Evolutionary conservation across 2,113 vertebrate genomes (phyloP).

Genomic region (Gobio gobio): DNA sequence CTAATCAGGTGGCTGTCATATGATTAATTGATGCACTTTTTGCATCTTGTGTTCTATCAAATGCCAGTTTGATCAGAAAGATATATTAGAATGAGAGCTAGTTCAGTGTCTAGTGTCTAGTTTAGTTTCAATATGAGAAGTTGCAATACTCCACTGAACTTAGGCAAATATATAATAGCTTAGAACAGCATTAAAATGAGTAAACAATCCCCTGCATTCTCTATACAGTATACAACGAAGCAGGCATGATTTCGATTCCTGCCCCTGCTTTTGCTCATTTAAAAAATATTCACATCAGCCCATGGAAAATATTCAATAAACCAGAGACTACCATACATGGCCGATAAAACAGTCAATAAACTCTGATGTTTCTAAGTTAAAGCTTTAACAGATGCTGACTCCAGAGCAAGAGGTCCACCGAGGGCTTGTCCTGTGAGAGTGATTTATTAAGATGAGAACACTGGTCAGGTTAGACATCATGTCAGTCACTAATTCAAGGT

Average conservation of each 20-base stretch:
- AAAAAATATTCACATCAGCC: neutral
- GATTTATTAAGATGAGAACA: slow-evolving; percentile 56
- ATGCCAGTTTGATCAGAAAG: neutral
- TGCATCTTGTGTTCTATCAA: neutral
- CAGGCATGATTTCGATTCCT: neutral
- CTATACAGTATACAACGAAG: neutral
- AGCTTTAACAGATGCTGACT: neutral
- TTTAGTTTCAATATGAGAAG: neutral
- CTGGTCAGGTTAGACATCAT: slow-evolving; percentile 23
- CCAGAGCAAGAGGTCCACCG: neutral
- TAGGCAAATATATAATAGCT: neutral
- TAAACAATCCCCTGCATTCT: neutral
- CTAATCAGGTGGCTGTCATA: no score
- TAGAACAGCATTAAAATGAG: neutral
- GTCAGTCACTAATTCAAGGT: slow-evolving; percentile 55
- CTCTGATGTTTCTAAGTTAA: neutral
- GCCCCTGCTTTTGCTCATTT: neutral
- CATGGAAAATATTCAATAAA: slow-evolving; percentile 1
- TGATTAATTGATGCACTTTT: no score
- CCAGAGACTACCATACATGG: slow-evolving; percentile 9
- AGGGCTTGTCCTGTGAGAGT: neutral
- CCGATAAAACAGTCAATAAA: neutral
- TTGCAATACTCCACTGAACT: neutral
- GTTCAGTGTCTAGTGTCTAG: no score
- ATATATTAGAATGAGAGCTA: neutral